A percentile compares a stretch with the other conserved stretches of the same genome.
These are phyloP conservation scores for Thymelicus sylvestris DNA, from an alignment of 2,888 invertebrate genomes.

Conservation along the genomic window DNA sequence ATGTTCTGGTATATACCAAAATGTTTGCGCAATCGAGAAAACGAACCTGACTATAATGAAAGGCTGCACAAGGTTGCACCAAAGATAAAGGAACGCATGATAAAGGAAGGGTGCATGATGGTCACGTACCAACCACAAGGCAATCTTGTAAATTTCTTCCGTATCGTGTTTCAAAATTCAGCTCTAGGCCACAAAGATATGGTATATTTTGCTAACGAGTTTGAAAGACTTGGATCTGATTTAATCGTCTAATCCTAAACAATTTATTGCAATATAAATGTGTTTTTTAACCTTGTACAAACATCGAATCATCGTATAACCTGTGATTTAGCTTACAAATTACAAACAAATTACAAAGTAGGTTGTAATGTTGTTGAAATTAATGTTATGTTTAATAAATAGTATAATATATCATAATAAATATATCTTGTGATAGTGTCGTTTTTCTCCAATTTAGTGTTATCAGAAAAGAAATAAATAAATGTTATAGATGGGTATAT, in stretches of 20 bases:
- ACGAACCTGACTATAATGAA: conserved; percentile 85
- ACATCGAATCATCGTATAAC: conserved; percentile 56
- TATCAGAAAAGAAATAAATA: not conserved
- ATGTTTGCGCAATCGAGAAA: conserved; percentile 84
- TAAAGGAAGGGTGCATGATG: conserved; percentile 97
- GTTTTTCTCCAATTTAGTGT: not conserved
- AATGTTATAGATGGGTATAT: too few species aligned
- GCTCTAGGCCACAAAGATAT: conserved; percentile 93
- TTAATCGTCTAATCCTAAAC: conserved; percentile 60
- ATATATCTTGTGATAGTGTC: conserved; percentile 16
- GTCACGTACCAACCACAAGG: conserved; percentile 97
- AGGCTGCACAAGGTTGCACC: conserved; percentile 93
- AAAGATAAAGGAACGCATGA: conserved; percentile 97
- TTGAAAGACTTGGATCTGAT: conserved; percentile 92
- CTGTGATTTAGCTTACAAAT: conserved; percentile 66
- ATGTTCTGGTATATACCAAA: conserved; percentile 98
- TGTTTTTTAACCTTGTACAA: conserved; percentile 51
- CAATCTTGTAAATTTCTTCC: conserved; percentile 95
- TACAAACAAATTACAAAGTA: conserved; percentile 45
- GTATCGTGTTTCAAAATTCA: conserved; percentile 96
- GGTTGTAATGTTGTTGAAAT: conserved; percentile 40
- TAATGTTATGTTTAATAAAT: conserved; percentile 42
- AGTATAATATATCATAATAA: conserved; percentile 40
- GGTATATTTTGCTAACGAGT: conserved; percentile 93
- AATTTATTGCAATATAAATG: conserved; percentile 40